Percentiles rank a stretch among this genome's conserved stretches.
These are phyloP conservation scores for Pyrocoelia pectoralis DNA, from an alignment of 2,888 invertebrate genomes.

Conservation along the genomic window DNA sequence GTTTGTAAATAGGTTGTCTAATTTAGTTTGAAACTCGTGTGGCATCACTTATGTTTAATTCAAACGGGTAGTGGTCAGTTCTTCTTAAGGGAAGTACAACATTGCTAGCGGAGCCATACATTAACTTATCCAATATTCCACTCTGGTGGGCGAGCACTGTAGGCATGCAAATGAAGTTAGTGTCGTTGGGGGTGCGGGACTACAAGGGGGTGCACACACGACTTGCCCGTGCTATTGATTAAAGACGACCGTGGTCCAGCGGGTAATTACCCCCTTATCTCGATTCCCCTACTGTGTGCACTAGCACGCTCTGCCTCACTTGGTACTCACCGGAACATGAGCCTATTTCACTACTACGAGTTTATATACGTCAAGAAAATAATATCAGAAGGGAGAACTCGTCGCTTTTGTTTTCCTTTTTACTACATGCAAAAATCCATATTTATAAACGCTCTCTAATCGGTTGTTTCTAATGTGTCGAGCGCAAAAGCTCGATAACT, in stretches of 20 bases:
- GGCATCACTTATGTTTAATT: conserved; percentile 34
- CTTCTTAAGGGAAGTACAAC: conserved; percentile 41
- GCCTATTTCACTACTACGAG: conserved; percentile 31
- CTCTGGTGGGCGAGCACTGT: conserved; percentile 57
- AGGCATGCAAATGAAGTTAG: conserved; percentile 63
- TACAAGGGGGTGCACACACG: conserved; percentile 44
- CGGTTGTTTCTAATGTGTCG: not conserved
- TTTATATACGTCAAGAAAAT: conserved; percentile 30
- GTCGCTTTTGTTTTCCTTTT: conserved; percentile 24
- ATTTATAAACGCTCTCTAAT: not conserved
- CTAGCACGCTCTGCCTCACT: conserved; percentile 37
- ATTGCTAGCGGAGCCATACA: conserved; percentile 53
- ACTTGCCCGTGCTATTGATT: conserved; percentile 58
- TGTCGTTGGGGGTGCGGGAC: conserved; percentile 49
- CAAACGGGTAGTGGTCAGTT: conserved; percentile 43
- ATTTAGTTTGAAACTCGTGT: conserved; percentile 33
- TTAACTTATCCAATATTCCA: conserved; percentile 61
- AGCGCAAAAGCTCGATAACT: not conserved
- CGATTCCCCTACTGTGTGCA: conserved; percentile 47
- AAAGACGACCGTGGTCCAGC: conserved; percentile 61
- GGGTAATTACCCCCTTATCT: conserved; percentile 60
- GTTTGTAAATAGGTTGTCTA: conserved; percentile 28
- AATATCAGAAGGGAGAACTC: conserved; percentile 20
- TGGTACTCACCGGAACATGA: conserved; percentile 36
- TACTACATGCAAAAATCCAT: conserved; percentile 12